Base-by-base conservation (phyloP, 2,888 invertebrate genomes). In the Acrocyrtus sp. region DNA sequence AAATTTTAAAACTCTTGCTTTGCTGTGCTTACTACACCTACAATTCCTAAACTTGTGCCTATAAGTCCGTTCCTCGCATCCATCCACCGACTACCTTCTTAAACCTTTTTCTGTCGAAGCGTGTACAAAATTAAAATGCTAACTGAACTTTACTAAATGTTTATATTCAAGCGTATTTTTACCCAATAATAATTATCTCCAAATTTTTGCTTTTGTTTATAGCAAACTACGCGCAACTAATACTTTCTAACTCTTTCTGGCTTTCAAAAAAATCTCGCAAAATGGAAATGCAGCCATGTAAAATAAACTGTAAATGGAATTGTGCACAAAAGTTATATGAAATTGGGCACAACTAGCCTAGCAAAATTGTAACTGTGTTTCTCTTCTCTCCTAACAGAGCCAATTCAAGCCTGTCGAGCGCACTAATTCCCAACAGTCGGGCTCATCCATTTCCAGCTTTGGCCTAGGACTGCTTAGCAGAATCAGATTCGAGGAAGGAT, bases 371-470 rank as follows among this genome's bases (percentile, higher is more conserved):
- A n/a, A n/a, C n/a, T n/a, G n/a, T n/a, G n/a, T n/a, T n/a, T n/a
- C n/a, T n/a, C 10, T 12, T 8, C n/a, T 22, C 29, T 10, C n/a
- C n/a, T n/a, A n/a, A 72, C 70, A 79, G 79, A 78, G 58, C 67
- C 76, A 79, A 70, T 70, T 76, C 41, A 77, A 72, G 51, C 69
- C 72, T 3, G 68, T 77, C 26, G 68, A 77, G 41, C 60, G 79
- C 45, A 74, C 76, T 43, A 75, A 78, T 63, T 79, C 79, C n/a
- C 69, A 76, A 26, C 74, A 78, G 63, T 74, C 74, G 17, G 65
- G 70, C 17, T 79, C 79, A 26, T 77, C 79, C 26, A 74, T 72
- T 34, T 78, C 78, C 53, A 77, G 76, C 63, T 75, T 75, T 60
- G 79, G 79, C 24, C 62, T 79, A 47, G 76, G 75, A 6, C 41